Percentiles rank a stretch among this genome's conserved stretches.
Conservation (phyloP, 2,888 invertebrate species). For the Orchesellides sinensis region DNA sequence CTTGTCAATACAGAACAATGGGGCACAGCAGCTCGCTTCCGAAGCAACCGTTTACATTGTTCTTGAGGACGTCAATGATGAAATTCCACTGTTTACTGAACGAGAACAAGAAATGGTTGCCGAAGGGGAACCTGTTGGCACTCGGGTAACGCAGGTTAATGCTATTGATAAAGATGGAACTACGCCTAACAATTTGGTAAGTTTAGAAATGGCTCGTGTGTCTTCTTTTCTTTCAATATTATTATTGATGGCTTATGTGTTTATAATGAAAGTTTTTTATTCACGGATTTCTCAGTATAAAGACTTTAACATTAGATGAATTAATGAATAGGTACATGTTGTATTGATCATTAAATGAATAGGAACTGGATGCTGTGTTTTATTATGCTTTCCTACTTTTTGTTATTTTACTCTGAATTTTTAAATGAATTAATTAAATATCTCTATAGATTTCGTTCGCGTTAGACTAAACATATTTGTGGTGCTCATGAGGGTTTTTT, state of each 20-base stretch:
- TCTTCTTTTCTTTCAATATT: no score
- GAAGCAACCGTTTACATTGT: conserved; percentile 90
- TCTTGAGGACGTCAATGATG: conserved; percentile 97
- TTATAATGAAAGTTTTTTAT: conserved; percentile 3
- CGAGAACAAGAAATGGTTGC: conserved; percentile 96
- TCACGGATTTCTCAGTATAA: not conserved
- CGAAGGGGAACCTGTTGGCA: conserved; percentile 96
- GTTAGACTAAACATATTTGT: not conserved
- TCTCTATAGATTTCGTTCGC: not conserved
- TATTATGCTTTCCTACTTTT: not conserved
- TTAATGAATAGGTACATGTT: not conserved
- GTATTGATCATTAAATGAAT: not conserved
- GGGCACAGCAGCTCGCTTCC: conserved; percentile 95
- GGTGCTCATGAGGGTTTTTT: not conserved
- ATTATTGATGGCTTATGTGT: no score
- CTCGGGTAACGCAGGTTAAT: conserved; percentile 96
- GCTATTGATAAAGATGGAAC: conserved; percentile 98
- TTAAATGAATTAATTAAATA: not conserved
- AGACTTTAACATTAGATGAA: not conserved
- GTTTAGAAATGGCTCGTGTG: conserved; percentile 13
- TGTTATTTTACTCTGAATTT: not conserved
- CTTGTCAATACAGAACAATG: conserved; percentile 86
- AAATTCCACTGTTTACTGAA: conserved; percentile 96
- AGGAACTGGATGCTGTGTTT: not conserved
- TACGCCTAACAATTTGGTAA: conserved; percentile 94